Percentiles rank a stretch among this genome's conserved stretches.
Evolutionary conservation across 2,888 invertebrate genomes (phyloP).

Genomic region (Diarsia dahlii): DNA sequence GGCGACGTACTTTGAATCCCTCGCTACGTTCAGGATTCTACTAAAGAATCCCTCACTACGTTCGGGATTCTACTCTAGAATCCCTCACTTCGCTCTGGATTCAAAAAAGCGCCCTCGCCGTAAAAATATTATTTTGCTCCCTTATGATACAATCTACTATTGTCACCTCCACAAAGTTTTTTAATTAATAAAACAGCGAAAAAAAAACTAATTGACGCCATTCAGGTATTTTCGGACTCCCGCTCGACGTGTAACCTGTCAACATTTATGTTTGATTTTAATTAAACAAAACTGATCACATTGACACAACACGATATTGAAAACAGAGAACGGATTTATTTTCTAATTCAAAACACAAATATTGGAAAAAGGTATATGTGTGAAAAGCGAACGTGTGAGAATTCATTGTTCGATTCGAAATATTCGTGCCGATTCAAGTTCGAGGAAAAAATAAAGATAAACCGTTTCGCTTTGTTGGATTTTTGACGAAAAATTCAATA

Average conservation of each 20-base stretch:
- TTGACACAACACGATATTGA: conserved; percentile 39
- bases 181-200: not conserved
- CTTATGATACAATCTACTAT: too few species aligned
- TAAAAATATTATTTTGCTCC: too few species aligned
- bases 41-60: too few species aligned
- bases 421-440: not conserved
- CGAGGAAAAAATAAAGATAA: not conserved
- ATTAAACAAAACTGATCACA: conserved; percentile 58
- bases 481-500: not conserved
- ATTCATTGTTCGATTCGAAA: conserved; percentile 20
- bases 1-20: too few species aligned
- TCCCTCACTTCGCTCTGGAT: too few species aligned
- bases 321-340: conserved; percentile 35
- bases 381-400: not conserved
- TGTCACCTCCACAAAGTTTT: not conserved
- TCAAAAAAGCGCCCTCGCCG: too few species aligned
- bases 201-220: not conserved
- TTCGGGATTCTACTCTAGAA: too few species aligned
- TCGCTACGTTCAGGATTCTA: too few species aligned
- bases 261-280: conserved; percentile 53
- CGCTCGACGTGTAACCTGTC: conserved; percentile 17
- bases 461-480: conserved; percentile 2
- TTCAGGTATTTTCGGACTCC: not conserved
- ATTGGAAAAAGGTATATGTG: conserved; percentile 40
- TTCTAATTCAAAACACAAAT: conserved; percentile 50